Evolutionary conservation across 2,797 vertebrate genomes (phyloP).

Genomic region (Silurus lanzhouensis): DNA sequence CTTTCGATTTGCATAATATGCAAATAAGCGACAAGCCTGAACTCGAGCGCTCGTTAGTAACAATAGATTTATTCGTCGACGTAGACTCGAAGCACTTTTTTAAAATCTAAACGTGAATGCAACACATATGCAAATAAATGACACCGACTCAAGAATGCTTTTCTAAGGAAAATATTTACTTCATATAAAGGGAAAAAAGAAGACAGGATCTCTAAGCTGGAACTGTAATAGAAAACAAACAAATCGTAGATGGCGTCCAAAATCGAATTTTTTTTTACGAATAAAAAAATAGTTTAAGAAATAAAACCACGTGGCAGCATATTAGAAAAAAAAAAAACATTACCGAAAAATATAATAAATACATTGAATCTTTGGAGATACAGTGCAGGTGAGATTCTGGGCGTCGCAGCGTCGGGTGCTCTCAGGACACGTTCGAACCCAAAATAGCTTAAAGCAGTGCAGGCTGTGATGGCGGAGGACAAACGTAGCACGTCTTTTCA

Average conservation of each 20-base stretch:
- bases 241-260: background rate
- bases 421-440: background rate
- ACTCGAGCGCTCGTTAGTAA: background rate
- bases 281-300: background rate
- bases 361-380: constrained; percentile 25
- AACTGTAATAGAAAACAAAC: constrained; percentile 26
- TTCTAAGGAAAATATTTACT: constrained; percentile 81
- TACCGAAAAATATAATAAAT: constrained; percentile 1
- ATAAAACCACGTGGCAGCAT: background rate
- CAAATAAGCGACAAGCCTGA: background rate
- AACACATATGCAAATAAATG: background rate
- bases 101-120: no score
- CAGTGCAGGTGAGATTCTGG: constrained; percentile 24
- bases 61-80: no score
- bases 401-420: constrained; percentile 2
- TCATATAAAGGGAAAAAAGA: constrained; percentile 57
- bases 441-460: constrained; percentile 11
- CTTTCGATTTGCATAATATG: background rate
- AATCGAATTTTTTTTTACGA: background rate
- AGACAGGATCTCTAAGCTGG: constrained; percentile 46
- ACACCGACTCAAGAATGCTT: constrained; percentile 53
- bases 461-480: background rate
- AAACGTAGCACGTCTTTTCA: background rate
- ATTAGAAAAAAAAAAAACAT: background rate
- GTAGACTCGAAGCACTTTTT: no score